These are phyloP conservation scores for Sesia apiformis DNA, from an alignment of 2,888 invertebrate species.

Conservation along the genomic window DNA sequence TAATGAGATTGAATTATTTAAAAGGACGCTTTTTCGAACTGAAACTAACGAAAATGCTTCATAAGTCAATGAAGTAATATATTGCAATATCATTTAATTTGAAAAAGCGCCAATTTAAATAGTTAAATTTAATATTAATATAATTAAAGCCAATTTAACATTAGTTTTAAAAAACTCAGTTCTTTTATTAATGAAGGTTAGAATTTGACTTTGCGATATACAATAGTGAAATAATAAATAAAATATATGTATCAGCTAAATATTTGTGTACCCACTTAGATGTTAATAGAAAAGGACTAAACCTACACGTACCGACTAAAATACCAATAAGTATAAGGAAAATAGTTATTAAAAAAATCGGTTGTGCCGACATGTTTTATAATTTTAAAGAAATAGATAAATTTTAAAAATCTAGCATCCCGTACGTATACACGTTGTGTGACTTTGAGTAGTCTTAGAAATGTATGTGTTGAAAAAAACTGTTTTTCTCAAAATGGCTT, in stretches of 20 bases:
- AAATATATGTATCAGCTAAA: neutral
- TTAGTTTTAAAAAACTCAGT: too few relatives aligned
- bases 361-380: conserved; percentile 33
- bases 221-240: neutral
- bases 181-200: too few relatives aligned
- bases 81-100: too few relatives aligned
- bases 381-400: neutral
- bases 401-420: conserved; percentile 8
- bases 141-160: too few relatives aligned
- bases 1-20: too few relatives aligned
- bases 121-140: too few relatives aligned
- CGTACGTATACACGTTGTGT: conserved; percentile 47
- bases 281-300: neutral
- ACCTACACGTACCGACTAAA: neutral
- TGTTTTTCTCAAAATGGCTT: conserved; percentile 11
- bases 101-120: too few relatives aligned
- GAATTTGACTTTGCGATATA: too few relatives aligned
- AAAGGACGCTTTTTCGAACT: too few relatives aligned
- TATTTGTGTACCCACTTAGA: neutral
- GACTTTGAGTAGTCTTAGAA: conserved; percentile 34
- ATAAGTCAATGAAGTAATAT: too few relatives aligned
- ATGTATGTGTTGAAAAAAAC: conserved; percentile 14
- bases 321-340: neutral
- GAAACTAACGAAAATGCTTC: too few relatives aligned
- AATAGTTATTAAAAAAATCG: conserved; percentile 20